Percentiles rank a stretch among this genome's conserved stretches.
Evolutionary conservation across 2,797 vertebrate genomes (phyloP).

Genomic region (Sebastiscus tertius): DNA sequence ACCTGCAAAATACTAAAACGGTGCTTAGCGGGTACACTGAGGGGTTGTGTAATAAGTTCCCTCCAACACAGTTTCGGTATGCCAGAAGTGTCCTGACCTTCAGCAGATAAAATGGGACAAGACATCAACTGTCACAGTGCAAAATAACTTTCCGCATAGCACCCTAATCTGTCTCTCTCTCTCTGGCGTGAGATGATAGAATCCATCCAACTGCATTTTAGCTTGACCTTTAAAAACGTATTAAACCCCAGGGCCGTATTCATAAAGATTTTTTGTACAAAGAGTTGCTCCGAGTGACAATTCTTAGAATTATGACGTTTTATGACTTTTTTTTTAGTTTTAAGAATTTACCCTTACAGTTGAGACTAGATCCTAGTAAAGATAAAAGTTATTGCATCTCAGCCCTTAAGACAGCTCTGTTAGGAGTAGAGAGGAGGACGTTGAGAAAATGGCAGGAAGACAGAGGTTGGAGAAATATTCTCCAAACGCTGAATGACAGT

Average conservation of each 20-base stretch:
- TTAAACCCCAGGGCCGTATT: neutral
- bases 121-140: neutral
- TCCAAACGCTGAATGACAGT: too few relatives aligned
- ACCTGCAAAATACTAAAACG: neutral
- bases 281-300: too few relatives aligned
- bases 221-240: constrained; percentile 2
- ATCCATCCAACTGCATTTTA: neutral
- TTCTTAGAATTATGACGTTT: too few relatives aligned
- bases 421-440: too few relatives aligned
- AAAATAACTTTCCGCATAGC: constrained; percentile 11
- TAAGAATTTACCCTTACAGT: too few relatives aligned
- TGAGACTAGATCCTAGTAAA: too few relatives aligned
- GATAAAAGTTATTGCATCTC: too few relatives aligned
- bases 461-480: too few relatives aligned
- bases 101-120: neutral
- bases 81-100: neutral
- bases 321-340: too few relatives aligned
- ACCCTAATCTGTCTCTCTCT: neutral
- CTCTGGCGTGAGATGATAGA: neutral
- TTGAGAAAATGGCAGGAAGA: too few relatives aligned
- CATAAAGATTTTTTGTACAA: too few relatives aligned
- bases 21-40: neutral
- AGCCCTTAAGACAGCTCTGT: too few relatives aligned
- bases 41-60: neutral
- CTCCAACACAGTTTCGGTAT: neutral